These are phyloP conservation scores for Philonicus albiceps DNA, from an alignment of 2,888 invertebrate species.

Conservation along the genomic window DNA sequence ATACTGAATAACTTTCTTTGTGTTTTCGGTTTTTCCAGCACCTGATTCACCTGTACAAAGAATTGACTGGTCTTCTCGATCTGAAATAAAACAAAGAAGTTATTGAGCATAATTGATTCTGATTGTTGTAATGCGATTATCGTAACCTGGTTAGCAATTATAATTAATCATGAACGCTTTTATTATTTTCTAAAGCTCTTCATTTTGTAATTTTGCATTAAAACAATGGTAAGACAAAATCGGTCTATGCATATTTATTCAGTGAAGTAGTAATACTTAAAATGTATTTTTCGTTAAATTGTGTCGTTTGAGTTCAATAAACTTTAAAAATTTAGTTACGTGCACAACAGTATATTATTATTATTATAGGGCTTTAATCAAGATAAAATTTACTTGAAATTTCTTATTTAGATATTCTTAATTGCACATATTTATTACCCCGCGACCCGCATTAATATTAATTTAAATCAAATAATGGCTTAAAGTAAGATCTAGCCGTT, in stretches of 20 bases:
- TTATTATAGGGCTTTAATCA: too few species aligned
- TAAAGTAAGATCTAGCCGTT: too few species aligned
- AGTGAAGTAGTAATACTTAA: background rate
- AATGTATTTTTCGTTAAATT: background rate
- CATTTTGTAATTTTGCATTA: background rate
- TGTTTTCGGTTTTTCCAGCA: conserved; percentile 99
- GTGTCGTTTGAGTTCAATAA: background rate
- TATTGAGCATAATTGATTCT: conserved; percentile 8
- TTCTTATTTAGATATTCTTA: too few species aligned
- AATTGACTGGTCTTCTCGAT: conserved; percentile 99
- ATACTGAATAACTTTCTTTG: conserved; percentile 99
- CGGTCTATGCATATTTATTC: background rate
- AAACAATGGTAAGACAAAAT: background rate
- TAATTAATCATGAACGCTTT: background rate
- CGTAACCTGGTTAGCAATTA: background rate
- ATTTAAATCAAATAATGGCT: too few species aligned
- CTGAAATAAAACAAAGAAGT: conserved; percentile 67
- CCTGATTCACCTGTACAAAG: conserved; percentile 99
- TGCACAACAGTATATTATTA: too few species aligned
- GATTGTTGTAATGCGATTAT: background rate
- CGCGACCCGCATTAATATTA: too few species aligned
- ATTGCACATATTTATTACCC: too few species aligned
- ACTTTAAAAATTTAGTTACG: background rate
- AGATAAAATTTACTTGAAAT: too few species aligned
- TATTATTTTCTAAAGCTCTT: background rate